Percentiles rank a stretch among this genome's conserved stretches.
These are phyloP conservation scores for Aptenodytes patagonicus DNA, from an alignment of 2,113 vertebrate species.

Conservation along the genomic window DNA sequence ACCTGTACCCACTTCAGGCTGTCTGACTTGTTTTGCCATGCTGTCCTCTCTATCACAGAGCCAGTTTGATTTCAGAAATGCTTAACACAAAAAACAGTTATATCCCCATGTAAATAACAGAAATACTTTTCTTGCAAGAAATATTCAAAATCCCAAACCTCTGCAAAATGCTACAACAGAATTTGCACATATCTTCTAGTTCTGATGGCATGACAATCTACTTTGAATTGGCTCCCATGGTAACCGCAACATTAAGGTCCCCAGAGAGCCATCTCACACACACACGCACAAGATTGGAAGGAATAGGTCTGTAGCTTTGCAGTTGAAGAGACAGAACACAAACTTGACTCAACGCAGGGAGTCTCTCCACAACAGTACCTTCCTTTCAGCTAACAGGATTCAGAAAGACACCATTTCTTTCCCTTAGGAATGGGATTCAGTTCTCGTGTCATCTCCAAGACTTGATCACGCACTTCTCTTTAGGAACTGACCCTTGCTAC, in stretches of 20 bases:
- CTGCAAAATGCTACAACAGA: not conserved
- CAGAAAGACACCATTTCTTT: not conserved
- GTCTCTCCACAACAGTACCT: not conserved
- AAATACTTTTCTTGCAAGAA: not conserved
- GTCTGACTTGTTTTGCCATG: not conserved
- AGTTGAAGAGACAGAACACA: not conserved
- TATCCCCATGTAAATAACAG: not conserved
- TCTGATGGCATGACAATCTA: not conserved
- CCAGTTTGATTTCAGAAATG: not conserved
- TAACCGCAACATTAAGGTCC: not conserved
- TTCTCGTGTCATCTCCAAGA: not conserved
- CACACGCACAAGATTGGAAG: not conserved
- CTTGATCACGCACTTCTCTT: not conserved
- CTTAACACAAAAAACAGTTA: not conserved
- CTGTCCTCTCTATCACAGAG: not conserved
- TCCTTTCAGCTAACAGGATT: not conserved
- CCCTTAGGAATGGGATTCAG: not conserved
- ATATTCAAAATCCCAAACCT: not conserved
- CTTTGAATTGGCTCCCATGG: slow-evolving; percentile 23
- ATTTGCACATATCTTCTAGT: not conserved
- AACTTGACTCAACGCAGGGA: not conserved
- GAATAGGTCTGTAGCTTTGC: not conserved
- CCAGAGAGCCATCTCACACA: not conserved
- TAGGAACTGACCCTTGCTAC: not conserved
- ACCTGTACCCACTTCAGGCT: not conserved